Percentiles rank a stretch among this genome's conserved stretches.
Conservation (phyloP, 2,888 invertebrate species). For the Drosophila anomalipes region DNA sequence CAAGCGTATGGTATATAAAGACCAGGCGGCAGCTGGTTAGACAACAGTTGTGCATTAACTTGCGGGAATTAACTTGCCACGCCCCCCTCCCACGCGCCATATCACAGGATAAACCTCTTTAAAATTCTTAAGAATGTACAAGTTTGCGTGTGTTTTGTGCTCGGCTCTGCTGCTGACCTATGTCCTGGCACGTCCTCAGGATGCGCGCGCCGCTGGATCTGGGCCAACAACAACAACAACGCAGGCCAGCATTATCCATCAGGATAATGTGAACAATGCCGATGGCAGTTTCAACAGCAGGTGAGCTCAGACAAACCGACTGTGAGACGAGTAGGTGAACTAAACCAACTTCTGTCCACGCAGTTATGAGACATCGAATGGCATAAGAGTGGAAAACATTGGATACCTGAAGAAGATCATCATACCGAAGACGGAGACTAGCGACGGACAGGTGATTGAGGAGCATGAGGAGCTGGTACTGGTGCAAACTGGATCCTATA, state of each 20-base stretch:
- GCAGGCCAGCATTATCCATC: conserved; percentile 86
- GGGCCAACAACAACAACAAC: conserved; percentile 77
- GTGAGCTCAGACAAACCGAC: conserved; percentile 63
- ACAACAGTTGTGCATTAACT: conserved; percentile 68
- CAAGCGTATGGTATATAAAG: conserved; percentile 70
- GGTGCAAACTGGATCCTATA: conserved; percentile 89
- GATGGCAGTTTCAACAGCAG: conserved; percentile 86
- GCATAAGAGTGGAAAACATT: conserved; percentile 90
- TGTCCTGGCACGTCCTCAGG: conserved; percentile 79
- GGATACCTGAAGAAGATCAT: conserved; percentile 89
- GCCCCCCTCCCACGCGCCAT: conserved; percentile 22
- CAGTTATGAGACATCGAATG: conserved; percentile 92
- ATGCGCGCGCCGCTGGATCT: conserved; percentile 58
- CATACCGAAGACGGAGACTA: conserved; percentile 84
- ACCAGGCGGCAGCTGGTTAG: conserved; percentile 39
- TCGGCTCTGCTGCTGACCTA: conserved; percentile 74
- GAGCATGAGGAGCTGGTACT: conserved; percentile 87
- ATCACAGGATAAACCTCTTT: conserved; percentile 22
- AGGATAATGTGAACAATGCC: conserved; percentile 85
- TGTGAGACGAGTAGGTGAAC: not conserved
- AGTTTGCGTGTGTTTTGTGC: conserved; percentile 68
- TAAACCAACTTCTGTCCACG: not conserved
- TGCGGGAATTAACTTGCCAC: conserved; percentile 58
- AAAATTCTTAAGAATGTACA: conserved; percentile 68
- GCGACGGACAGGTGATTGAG: conserved; percentile 85